Evolutionary conservation across 2,113 vertebrate genomes (phyloP).

Genomic region (Phaethornis superciliosus): DNA sequence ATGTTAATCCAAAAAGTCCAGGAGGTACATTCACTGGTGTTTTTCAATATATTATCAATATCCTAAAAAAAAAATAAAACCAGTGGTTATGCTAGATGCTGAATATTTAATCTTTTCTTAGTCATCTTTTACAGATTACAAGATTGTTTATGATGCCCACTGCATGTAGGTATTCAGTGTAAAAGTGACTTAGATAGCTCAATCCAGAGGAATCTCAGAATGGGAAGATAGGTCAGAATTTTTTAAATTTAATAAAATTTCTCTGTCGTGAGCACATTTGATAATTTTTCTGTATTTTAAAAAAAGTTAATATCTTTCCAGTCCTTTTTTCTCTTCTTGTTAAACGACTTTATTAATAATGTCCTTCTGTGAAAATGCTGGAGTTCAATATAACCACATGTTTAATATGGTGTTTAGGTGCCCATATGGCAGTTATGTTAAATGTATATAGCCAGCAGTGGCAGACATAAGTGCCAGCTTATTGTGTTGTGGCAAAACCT

Average conservation of each 20-base stretch:
- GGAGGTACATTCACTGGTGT: neutral
- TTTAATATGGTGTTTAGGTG: neutral
- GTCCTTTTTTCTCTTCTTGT: neutral
- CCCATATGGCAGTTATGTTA: neutral
- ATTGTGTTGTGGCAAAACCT: neutral
- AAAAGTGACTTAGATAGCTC: neutral
- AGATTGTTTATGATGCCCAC: neutral
- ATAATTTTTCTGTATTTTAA: neutral
- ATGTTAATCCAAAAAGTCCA: neutral
- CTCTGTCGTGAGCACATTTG: neutral
- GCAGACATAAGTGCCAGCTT: neutral
- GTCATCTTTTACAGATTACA: neutral
- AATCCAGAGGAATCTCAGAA: neutral
- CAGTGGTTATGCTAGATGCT: neutral
- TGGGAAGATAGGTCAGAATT: neutral
- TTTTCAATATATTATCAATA: neutral
- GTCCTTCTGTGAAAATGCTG: neutral
- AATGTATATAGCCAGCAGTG: neutral
- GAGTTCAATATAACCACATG: neutral
- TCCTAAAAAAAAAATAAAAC: neutral
- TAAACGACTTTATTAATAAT: neutral
- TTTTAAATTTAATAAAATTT: neutral
- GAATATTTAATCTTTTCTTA: neutral
- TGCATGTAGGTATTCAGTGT: neutral
- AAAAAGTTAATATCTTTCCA: neutral